Percentiles rank a stretch among this genome's conserved stretches.
Conservation (phyloP, 2,113 vertebrate species). For the Edolisoma coerulescens region DNA sequence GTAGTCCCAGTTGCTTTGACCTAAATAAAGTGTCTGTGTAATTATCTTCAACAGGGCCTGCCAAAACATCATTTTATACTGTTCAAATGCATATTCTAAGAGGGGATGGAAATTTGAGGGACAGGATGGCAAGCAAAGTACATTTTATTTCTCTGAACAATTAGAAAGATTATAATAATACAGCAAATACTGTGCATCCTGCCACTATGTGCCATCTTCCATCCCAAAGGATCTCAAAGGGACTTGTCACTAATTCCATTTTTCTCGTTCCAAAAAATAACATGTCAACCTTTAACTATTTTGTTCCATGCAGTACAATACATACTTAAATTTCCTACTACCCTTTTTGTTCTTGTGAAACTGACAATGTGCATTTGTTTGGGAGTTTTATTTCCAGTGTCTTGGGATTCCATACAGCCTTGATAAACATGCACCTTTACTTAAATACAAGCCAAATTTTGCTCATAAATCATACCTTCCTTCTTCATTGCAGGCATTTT, state of each 20-base stretch:
- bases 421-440: background rate
- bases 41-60: conserved; percentile 30
- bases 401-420: background rate
- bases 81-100: conserved; percentile 56
- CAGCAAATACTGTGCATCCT: conserved; percentile 56
- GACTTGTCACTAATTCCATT: conserved; percentile 58
- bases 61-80: conserved; percentile 65
- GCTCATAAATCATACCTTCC: background rate
- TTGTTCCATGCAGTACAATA: conserved; percentile 9
- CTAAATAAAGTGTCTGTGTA: conserved; percentile 51
- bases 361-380: background rate
- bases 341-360: background rate
- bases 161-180: conserved; percentile 59
- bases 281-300: conserved; percentile 59
- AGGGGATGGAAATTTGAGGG: conserved; percentile 11
- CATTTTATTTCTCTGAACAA: conserved; percentile 18
- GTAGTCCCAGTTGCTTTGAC: conserved; percentile 39
- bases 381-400: background rate
- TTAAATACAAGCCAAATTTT: background rate
- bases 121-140: conserved; percentile 41
- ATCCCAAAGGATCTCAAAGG: conserved; percentile 54
- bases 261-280: conserved; percentile 54
- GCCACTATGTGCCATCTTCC: conserved; percentile 55
- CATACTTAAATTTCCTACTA: background rate
- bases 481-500: background rate